phyloP scores from a whole-genome alignment of 1,140 invertebrate species.

The Chelonus insularis region DNA sequence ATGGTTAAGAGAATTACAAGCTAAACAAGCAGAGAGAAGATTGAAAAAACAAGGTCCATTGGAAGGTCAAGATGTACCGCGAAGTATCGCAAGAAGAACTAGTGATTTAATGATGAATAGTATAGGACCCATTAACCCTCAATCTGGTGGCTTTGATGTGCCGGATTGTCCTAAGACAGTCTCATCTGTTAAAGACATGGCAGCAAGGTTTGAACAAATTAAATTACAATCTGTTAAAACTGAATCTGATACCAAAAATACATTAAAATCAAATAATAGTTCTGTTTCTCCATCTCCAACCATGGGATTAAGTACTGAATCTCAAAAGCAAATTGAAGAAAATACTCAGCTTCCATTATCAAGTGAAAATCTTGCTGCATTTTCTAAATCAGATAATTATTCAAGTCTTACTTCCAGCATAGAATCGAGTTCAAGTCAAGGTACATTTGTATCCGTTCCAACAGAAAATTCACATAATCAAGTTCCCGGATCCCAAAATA shows the following conservation, averaged over 20 bases:
- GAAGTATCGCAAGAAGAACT: slow-evolving; percentile 48
- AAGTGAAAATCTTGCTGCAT: slow-evolving; percentile 31
- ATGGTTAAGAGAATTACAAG: slow-evolving; percentile 78
- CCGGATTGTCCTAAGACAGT: slow-evolving; percentile 47
- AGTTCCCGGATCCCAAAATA: slow-evolving; percentile 36
- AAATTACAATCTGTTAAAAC: slow-evolving; percentile 42
- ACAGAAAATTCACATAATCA: slow-evolving; percentile 8
- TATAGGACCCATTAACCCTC: slow-evolving; percentile 26
- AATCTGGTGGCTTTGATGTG: slow-evolving; percentile 43
- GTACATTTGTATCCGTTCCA: slow-evolving; percentile 34
- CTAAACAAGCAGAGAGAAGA: slow-evolving; percentile 72
- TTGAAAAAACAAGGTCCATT: slow-evolving; percentile 57
- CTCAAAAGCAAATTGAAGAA: slow-evolving; percentile 18
- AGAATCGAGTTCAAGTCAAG: slow-evolving; percentile 46
- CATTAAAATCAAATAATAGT: slow-evolving; percentile 32
- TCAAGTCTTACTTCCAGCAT: slow-evolving; percentile 38
- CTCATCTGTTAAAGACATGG: slow-evolving; percentile 75
- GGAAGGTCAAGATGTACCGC: slow-evolving; percentile 45
- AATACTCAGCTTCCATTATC: slow-evolving; percentile 27
- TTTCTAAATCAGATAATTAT: slow-evolving; percentile 37
- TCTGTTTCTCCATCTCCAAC: slow-evolving; percentile 26
- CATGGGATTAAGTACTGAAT: slow-evolving; percentile 30
- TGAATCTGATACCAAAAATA: slow-evolving; percentile 28
- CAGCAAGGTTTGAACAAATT: slow-evolving; percentile 79
- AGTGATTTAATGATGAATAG: slow-evolving; percentile 54